Conservation (phyloP, 2,888 invertebrate genomes). For the Cosmopolites sordidus region DNA sequence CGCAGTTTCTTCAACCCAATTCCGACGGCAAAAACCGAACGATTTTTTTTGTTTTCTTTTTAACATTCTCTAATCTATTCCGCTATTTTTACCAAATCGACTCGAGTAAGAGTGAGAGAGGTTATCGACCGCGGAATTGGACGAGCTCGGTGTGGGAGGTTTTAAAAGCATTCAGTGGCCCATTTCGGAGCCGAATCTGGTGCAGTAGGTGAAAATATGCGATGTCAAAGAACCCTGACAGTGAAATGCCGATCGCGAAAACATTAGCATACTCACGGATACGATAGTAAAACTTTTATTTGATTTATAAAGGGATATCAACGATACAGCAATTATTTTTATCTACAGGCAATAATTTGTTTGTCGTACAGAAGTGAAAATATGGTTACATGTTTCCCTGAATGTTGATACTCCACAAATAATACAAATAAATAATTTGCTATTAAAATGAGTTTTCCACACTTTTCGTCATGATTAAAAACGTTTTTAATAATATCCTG, state of each 20-base stretch:
- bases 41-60: background rate
- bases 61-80: background rate
- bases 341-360: too few relatives aligned
- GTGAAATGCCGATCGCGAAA: slow-evolving; percentile 32
- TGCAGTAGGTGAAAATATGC: slow-evolving; percentile 39
- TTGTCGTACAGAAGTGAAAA: too few relatives aligned
- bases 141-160: slow-evolving; percentile 31
- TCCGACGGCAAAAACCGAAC: background rate
- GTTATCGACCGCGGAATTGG: slow-evolving; percentile 26
- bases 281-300: slow-evolving; percentile 26
- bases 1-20: background rate
- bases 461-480: too few relatives aligned
- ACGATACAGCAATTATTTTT: too few relatives aligned
- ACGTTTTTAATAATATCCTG: too few relatives aligned
- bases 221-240: slow-evolving; percentile 40
- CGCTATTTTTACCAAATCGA: slow-evolving; percentile 7
- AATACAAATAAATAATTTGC: too few relatives aligned
- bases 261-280: slow-evolving; percentile 27
- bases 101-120: slow-evolving; percentile 26
- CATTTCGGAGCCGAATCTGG: slow-evolving; percentile 35
- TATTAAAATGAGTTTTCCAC: too few relatives aligned
- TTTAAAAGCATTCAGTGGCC: slow-evolving; percentile 32
- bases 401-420: too few relatives aligned
- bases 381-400: too few relatives aligned
- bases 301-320: background rate